Percentiles rank a stretch among this genome's conserved stretches.
phyloP scores from a whole-genome alignment of 2,888 invertebrate genomes.

The Poecilobothrus nobilitatus region DNA sequence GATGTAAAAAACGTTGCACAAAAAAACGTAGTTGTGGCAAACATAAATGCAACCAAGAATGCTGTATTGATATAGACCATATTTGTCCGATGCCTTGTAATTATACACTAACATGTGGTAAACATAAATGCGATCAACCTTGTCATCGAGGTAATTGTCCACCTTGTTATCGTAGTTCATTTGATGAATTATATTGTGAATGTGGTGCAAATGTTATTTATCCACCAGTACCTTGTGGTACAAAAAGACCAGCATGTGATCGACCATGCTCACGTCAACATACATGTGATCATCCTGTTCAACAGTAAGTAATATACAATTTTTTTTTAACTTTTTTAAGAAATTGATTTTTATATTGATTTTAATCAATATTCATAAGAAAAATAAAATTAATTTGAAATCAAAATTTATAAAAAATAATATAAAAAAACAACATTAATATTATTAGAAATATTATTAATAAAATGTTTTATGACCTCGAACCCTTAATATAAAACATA shows the following conservation, averaged over 20 bases:
- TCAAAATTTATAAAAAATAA: too few relatives aligned
- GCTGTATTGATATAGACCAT: constrained; percentile 83
- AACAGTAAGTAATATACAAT: constrained; percentile 46
- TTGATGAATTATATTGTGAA: constrained; percentile 84
- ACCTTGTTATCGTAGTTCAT: constrained; percentile 67
- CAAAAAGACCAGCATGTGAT: constrained; percentile 71
- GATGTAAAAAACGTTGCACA: constrained; percentile 84
- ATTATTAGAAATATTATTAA: too few relatives aligned
- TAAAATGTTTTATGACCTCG: too few relatives aligned
- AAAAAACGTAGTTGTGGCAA: constrained; percentile 79
- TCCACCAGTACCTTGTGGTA: constrained; percentile 91
- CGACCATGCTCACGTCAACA: constrained; percentile 68
- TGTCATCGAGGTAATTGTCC: constrained; percentile 84
- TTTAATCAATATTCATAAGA: too few relatives aligned
- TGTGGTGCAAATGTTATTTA: constrained; percentile 79
- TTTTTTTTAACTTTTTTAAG: too few relatives aligned
- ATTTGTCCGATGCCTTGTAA: constrained; percentile 76
- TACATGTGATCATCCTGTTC: constrained; percentile 70
- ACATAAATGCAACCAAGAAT: constrained; percentile 81
- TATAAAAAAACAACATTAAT: too few relatives aligned
- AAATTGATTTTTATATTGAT: too few relatives aligned
- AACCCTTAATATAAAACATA: too few relatives aligned
- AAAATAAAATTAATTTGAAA: too few relatives aligned
- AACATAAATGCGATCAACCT: constrained; percentile 77
- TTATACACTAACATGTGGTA: constrained; percentile 73